Conservation (phyloP, 1,140 invertebrate species). For the Drosophila quadrilineata region DNA sequence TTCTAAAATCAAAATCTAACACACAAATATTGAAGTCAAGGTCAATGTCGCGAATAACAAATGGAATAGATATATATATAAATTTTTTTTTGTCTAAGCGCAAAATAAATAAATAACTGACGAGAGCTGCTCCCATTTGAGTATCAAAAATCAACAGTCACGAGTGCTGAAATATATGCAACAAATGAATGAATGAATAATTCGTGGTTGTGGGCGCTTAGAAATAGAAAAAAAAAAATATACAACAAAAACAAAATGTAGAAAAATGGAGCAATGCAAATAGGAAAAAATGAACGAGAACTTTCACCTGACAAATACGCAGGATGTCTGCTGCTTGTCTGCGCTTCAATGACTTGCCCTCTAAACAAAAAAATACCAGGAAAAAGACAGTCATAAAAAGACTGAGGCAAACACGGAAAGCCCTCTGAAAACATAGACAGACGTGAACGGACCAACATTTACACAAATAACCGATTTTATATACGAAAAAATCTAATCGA, state of each 20-base stretch:
- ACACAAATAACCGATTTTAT: conserved; percentile 60
- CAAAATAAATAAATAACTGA: conserved; percentile 48
- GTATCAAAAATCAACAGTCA: conserved; percentile 33
- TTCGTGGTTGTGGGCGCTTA: conserved; percentile 66
- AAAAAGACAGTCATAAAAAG: conserved; percentile 24
- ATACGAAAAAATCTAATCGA: conserved; percentile 71
- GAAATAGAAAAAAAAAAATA: conserved; percentile 51
- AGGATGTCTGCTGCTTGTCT: conserved; percentile 71
- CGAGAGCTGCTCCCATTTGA: not conserved
- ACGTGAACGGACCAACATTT: conserved; percentile 39
- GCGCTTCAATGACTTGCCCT: conserved; percentile 57
- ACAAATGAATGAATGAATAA: conserved; percentile 71
- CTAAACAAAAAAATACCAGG: conserved; percentile 32
- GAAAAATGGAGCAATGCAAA: conserved; percentile 49
- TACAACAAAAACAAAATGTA: not conserved
- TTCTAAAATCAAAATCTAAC: conserved; percentile 41
- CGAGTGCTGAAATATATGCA: conserved; percentile 26
- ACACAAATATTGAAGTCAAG: conserved; percentile 50
- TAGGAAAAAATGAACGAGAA: conserved; percentile 48
- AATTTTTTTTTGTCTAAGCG: conserved; percentile 54
- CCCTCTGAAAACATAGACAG: conserved; percentile 35
- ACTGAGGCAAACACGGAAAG: too few species aligned
- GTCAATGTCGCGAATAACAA: conserved; percentile 45
- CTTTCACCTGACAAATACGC: conserved; percentile 71
- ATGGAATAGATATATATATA: conserved; percentile 15